phyloP scores from a whole-genome alignment of 1,140 invertebrate genomes.

The Euura saliciscinereae region DNA sequence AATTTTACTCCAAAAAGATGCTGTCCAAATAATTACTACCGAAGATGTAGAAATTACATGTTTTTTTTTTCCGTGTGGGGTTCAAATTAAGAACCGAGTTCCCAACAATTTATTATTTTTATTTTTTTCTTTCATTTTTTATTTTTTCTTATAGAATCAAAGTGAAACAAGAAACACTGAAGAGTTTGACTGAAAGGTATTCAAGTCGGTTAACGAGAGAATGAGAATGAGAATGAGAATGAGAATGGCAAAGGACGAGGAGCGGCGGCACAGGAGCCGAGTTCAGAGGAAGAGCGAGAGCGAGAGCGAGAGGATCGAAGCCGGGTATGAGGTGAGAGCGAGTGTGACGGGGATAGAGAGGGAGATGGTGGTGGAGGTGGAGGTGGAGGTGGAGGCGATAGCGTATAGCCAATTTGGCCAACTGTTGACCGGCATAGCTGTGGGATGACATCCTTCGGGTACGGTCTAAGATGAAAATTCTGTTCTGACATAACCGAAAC shows the following conservation, averaged over 20 bases:
- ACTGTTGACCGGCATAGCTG: not conserved
- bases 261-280: not conserved
- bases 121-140: too few relatives aligned
- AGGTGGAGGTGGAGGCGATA: not conserved
- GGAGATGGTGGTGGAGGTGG: not conserved
- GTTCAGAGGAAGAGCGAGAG: not conserved
- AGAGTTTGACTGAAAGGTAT: not conserved
- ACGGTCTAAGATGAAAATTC: slow-evolving; percentile 34
- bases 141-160: too few relatives aligned
- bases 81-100: too few relatives aligned
- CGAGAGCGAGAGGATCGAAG: not conserved
- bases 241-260: not conserved
- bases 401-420: not conserved
- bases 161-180: too few relatives aligned
- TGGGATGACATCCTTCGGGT: not conserved
- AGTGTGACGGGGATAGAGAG: not conserved
- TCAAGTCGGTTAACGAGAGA: not conserved
- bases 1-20: too few relatives aligned
- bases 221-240: too few relatives aligned
- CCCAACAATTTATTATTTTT: too few relatives aligned
- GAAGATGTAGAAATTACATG: too few relatives aligned
- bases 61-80: too few relatives aligned
- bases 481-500: slow-evolving; percentile 32
- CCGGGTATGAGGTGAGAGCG: not conserved
- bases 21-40: too few relatives aligned